Conservation (phyloP, 2,888 invertebrate genomes). For the Venustoraphidia nigricollis region DNA sequence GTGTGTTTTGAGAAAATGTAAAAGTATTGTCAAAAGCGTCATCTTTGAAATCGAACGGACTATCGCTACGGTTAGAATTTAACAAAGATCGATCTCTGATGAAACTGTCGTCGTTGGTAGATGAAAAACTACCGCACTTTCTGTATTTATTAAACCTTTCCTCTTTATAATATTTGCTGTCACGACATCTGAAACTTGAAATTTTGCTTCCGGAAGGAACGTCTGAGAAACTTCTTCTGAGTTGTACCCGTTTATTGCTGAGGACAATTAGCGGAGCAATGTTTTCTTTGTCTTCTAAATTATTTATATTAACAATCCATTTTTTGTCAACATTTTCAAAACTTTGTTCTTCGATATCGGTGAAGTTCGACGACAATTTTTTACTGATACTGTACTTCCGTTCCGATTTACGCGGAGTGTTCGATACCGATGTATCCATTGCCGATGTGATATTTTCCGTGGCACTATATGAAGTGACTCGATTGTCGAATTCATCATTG, state of each 20-base stretch:
- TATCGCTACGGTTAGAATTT: background rate
- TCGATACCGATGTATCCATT: no score
- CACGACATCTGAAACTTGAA: background rate
- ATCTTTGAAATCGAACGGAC: background rate
- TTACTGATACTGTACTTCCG: background rate
- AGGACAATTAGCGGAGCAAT: background rate
- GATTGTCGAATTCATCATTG: background rate
- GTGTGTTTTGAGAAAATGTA: background rate
- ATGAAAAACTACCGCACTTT: background rate
- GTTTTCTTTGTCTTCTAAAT: conserved; percentile 1
- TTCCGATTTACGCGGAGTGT: background rate
- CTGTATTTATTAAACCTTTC: background rate
- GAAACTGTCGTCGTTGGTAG: background rate
- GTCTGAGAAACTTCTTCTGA: conserved; percentile 3
- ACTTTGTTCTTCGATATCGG: background rate
- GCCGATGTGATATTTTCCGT: no score
- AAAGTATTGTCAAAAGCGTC: background rate
- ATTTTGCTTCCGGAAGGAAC: background rate
- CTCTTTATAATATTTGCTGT: background rate
- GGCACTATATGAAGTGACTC: no score
- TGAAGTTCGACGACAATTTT: background rate
- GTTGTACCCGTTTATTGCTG: background rate
- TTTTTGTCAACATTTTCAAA: no score
- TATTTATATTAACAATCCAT: no score
- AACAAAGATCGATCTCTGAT: conserved; percentile 1